Evolutionary conservation across 2,797 vertebrate species (phyloP), one percentile per base, ranked within the genome.

Genomic region (Momotus momota): DNA sequence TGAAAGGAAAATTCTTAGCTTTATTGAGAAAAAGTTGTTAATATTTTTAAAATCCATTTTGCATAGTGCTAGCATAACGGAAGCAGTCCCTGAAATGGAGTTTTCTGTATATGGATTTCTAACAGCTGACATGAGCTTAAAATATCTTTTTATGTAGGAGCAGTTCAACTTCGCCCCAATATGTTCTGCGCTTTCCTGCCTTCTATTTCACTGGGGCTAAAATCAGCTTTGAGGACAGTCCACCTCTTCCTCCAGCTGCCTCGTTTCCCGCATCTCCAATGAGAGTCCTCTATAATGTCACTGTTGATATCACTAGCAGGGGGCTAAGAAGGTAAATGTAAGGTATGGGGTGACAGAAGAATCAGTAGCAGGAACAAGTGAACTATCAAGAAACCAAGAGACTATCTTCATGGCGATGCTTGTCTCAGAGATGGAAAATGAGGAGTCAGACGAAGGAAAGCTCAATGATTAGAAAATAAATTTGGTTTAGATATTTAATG

Each of bases 71-170:
- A 70, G 31, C 9, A 7, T 46, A 90, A 88, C 66, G 77, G 49
- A 90, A 93, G 65, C 62, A 79, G 86, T 74, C n/a, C 20, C 43
- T 82, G 88, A 94, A 94, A 88, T 21, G 7, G 46, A 83, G 29
- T 69, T 94, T 86, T 94, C 92, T 95, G 62, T 87, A 73, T 85
- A 61, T 74, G 86, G 38, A 93, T 95, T 94, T 92, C 52, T 86
- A 96, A 90, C 95, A 94, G 90, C 91, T 95, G 90, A 93, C 60
- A n/a, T 18, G 60, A 88, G 88, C 90, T 95, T 90, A 94, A 96
- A 96, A 96, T 97, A 97, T 51, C 81, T 89, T 95, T 94, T 80
- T 78, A 92, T 95, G 96, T 95, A 95, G 96, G 94, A 96, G 94
- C 88, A 88, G 78, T 95, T 96, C 93, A 93, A 19, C 88, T 96